Evolutionary conservation across 2,797 vertebrate genomes (phyloP), one percentile per base, ranked within the genome.

Genomic region (Alcedo atthis): DNA sequence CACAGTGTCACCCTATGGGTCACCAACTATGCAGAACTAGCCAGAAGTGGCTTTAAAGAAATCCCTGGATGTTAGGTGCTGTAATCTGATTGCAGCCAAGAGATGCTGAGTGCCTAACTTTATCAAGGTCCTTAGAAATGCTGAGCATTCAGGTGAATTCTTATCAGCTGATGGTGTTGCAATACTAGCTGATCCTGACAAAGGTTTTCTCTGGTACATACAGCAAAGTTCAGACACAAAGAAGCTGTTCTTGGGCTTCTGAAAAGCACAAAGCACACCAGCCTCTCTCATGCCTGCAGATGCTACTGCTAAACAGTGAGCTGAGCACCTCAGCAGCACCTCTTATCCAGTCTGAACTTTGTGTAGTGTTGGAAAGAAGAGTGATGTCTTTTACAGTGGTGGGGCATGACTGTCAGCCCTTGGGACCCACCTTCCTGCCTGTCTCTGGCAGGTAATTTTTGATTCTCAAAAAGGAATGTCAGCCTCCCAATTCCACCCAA

Each of bases 401-500:
- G 69, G 43, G 75, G 26, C 9, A 57, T n/a, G 64, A 37, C 67
- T 85, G 45, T 78, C 81, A 89, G 63, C 85, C 62, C 53, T 55
- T 19, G 32, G 49, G 48, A 87, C 40, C 45, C 0, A 1, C 51
- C 78, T 85, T 82, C 54, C 78, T 87, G 42, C 49, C 21, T 24
- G 57, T 76, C 68, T 43, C 68, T 40, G 8, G 61, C 49, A 79
- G 82, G 69, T 94, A 58, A 90, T 90, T 20, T 89, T 74, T 87
- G 68, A 89, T 92, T 95, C 63, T 42, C 3, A 9, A 77, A 67
- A 51, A 10, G 78, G 32, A 84, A 33, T 70, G 57, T 84, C 86
- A 92, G 40, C 25, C 26, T 90, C 69, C 48, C 93, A 88, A 95
- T 91, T 93, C 46, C 51, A 57, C 73, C 81, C 87, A 73, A 67